Percentiles rank a stretch among this genome's conserved stretches.
phyloP scores from a whole-genome alignment of 2,888 invertebrate genomes.

The Cephus sareptanus region DNA sequence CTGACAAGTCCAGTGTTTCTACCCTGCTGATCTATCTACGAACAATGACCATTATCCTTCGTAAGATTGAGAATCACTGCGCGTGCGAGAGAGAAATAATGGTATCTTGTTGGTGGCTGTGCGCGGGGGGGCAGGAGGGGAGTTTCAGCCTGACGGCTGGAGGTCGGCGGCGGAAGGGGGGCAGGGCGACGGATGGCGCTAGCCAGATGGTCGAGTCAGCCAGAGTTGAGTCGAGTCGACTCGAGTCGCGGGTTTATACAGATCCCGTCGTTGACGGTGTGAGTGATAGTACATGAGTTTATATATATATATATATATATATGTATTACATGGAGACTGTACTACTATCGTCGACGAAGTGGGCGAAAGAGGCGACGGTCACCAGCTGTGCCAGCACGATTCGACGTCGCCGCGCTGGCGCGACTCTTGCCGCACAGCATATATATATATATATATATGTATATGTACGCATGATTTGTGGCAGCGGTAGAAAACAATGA shows the following conservation, averaged over 20 bases:
- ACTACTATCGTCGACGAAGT: slow-evolving; percentile 26
- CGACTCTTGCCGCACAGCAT: slow-evolving; percentile 31
- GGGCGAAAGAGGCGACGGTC: slow-evolving; percentile 42
- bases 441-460: not conserved
- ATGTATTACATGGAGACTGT: not conserved
- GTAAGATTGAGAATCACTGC: slow-evolving; percentile 3
- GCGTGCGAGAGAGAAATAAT: slow-evolving; percentile 1
- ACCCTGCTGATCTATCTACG: not conserved
- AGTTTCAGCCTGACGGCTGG: slow-evolving; percentile 10
- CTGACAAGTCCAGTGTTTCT: not conserved
- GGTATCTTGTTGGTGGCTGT: not conserved
- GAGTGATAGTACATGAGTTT: not conserved
- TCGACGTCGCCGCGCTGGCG: slow-evolving; percentile 37
- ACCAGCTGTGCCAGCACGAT: slow-evolving; percentile 46
- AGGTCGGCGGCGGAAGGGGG: not conserved
- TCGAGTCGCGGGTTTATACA: not conserved
- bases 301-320: not conserved
- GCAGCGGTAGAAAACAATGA: not conserved
- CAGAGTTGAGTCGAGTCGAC: not conserved
- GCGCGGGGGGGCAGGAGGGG: not conserved
- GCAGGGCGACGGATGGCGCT: slow-evolving; percentile 29
- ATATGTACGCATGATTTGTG: not conserved
- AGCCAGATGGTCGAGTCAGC: slow-evolving; percentile 36
- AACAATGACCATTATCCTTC: not conserved
- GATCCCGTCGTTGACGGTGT: not conserved